phyloP scores from a whole-genome alignment of 1,140 invertebrate species.

The Hyles euphorbiae region DNA sequence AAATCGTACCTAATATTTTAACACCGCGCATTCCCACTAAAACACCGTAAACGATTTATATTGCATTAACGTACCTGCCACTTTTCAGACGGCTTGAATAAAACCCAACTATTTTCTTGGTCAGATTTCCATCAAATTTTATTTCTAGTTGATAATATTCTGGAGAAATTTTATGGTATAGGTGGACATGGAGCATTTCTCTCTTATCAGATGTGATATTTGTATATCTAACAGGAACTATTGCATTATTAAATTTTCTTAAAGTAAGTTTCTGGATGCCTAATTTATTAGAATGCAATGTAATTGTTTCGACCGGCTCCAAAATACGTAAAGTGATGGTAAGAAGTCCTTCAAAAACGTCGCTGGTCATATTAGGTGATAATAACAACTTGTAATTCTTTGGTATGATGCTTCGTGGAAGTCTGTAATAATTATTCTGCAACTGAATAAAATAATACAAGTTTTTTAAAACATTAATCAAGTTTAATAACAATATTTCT shows the following conservation, averaged over 20 bases:
- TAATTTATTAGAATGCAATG: conserved; percentile 49
- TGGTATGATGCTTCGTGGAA: conserved; percentile 50
- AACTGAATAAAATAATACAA: conserved; percentile 21
- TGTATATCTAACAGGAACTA: conserved; percentile 19
- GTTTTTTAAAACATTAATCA: no score
- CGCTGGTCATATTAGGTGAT: conserved; percentile 38
- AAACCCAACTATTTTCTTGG: conserved; percentile 57
- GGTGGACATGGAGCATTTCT: conserved; percentile 45
- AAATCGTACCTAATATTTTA: no score
- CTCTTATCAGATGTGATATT: conserved; percentile 25
- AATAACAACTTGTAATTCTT: conserved; percentile 51
- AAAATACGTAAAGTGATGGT: conserved; percentile 39
- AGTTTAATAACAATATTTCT: no score
- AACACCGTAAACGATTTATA: no score
- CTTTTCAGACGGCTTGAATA: conserved; percentile 57
- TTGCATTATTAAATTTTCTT: conserved; percentile 24
- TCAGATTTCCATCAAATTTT: conserved; percentile 48
- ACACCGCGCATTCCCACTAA: no score
- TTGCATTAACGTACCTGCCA: conserved; percentile 41
- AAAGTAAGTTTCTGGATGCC: conserved; percentile 31
- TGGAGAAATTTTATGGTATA: conserved; percentile 25
- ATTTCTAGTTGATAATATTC: conserved; percentile 39
- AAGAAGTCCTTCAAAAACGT: conserved; percentile 49
- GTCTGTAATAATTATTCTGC: conserved; percentile 41
- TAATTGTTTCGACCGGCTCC: conserved; percentile 36